Base-by-base conservation (phyloP, 2,888 invertebrate genomes). In the Candidula unifasciata region DNA sequence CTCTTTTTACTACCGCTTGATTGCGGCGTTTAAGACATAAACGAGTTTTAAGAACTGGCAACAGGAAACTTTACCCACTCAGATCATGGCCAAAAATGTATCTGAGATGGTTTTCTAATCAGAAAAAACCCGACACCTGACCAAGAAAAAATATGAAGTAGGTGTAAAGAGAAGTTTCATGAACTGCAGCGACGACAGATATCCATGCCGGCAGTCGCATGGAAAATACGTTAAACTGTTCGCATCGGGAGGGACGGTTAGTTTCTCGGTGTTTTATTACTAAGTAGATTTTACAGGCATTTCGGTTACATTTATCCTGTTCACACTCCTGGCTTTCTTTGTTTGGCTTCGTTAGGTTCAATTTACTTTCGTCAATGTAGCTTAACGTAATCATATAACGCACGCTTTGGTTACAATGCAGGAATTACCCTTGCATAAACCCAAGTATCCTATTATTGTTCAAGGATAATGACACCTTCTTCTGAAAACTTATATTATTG, bases 161-260 rank as follows among this genome's bases (percentile, higher is more conserved):
- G 76, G 82, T 82, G 82, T 80, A 80, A 69, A 71, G 80, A 52
- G 57, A 54, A 71, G 69, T 69, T 80, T 80, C 80, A 71, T 80
- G 80, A 80, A 71, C 82, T 74, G 76, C 76, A 82, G 64, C 64
- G 82, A 82, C 66, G 82, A 82, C n/a, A 76, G 82, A 82, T 68
- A 66, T 44, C 30, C 76, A 27, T 76, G 66, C 66, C 33, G 44
- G 27, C 24, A 66, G 2, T 24, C 8, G 66, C 18, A 64, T 82
- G 82, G 76, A 24, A 82, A 76, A 64, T 27, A 44, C 82, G 82
- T 82, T 82, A 82, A 82, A 66, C 33, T 76, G 82, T 74, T 82
- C 60, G 66, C 76, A 44, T 54, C 52, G 82, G 82, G 52, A 79
- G 79, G 52, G 30, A 10, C 24, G 44, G 68, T 37, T 6, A 27